Evolutionary conservation across 1,140 invertebrate species (phyloP), one percentile per base, ranked within the genome.

Genomic region (Drosophila subpulchrella): DNA sequence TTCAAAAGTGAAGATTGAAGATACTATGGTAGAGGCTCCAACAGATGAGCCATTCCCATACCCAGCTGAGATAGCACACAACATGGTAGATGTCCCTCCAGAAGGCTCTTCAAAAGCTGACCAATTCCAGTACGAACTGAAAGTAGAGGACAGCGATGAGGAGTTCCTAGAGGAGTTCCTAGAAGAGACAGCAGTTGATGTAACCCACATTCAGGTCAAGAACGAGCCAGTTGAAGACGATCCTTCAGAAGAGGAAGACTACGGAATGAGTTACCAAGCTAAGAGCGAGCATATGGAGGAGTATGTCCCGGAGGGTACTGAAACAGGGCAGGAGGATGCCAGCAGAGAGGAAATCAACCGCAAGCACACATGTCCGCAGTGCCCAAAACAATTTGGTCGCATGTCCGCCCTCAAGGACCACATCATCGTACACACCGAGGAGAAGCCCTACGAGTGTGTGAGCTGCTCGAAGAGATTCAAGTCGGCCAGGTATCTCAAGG

Each of bases 211-310:
- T 20, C 27, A 58, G 6, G 58, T 61, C 3, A 57, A 61, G 12
- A 61, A 39, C 34, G 58, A 61, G 32, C 53, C 53, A 13, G 11
- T 58, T 3, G 34, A 61, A 11, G 34, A 57, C 7, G 51, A 58
- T 24, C 1, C 6, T 11, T 32, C 48, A 12, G 50, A 54, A 8
- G 32, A 54, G 6, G n/a, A 17, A 6, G 11, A 27, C 20, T 55
- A 34, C 24, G 50, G 38, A 27, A 15, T 60, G 13, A 20, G 57
- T 15, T 17, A 13, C 5, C 20, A 15, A 5, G 15, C n/a, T 11
- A 39, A 61, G 15, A n/a, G 5, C n/a, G 58, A 39, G 24, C 24
- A 57, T 7, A 17, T 30, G 2, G 54, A 61, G 15, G 15, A 39
- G 7, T 17, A 59, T 58, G 13, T 48, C 20, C 13, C 1, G 0